A percentile compares a stretch with the other conserved stretches of the same genome.
Evolutionary conservation across 2,113 vertebrate species (phyloP).

Genomic region (Oreotragus oreotragus): DNA sequence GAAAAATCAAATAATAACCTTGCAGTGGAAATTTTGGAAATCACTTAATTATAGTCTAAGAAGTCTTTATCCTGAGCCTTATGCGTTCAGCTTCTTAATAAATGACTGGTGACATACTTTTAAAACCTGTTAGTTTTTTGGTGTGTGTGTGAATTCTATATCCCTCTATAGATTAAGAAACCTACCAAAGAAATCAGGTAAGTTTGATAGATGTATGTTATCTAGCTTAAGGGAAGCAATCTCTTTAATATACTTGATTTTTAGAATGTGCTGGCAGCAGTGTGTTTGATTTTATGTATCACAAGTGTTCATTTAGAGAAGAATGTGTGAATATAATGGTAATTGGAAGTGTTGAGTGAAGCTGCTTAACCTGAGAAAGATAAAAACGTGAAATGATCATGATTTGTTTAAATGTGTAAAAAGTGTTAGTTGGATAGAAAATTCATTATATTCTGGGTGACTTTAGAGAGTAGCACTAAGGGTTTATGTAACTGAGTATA

Average conservation of each 20-base stretch:
- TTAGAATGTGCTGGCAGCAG: not conserved
- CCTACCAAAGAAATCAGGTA: not conserved
- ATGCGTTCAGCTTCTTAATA: constrained; percentile 1
- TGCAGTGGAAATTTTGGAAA: not conserved
- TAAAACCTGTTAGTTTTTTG: not conserved
- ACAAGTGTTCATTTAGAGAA: not conserved
- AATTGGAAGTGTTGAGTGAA: not conserved
- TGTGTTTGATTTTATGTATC: not conserved
- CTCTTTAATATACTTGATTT: not conserved
- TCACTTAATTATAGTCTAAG: not conserved
- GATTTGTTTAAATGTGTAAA: not conserved
- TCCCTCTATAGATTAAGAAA: not conserved
- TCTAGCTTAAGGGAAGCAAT: not conserved
- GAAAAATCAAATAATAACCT: constrained; percentile 10
- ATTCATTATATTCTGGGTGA: not conserved
- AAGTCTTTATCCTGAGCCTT: not conserved
- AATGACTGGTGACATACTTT: not conserved
- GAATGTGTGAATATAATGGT: not conserved
- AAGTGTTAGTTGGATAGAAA: not conserved
- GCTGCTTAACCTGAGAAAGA: not conserved
- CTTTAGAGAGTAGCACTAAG: not conserved
- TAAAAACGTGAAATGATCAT: not conserved
- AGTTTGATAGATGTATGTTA: not conserved
- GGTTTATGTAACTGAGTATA: not conserved
- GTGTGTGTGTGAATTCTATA: not conserved